Conservation (phyloP, 2,797 vertebrate species). For the Remorina albescens region DNA sequence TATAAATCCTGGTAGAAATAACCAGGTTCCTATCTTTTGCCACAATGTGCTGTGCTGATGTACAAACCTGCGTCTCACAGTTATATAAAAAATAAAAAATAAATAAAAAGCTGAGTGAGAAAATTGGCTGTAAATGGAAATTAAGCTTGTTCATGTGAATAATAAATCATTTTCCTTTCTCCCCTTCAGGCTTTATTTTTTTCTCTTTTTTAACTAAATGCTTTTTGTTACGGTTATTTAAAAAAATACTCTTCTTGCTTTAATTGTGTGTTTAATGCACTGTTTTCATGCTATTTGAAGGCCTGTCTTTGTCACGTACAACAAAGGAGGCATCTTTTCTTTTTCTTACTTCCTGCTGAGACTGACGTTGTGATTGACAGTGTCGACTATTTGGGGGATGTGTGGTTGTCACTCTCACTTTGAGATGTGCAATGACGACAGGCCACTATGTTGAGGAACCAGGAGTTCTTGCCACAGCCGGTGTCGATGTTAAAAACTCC, state of each 20-base stretch:
- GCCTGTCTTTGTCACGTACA: background rate
- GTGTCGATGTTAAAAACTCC: constrained; percentile 71
- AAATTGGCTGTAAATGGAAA: background rate
- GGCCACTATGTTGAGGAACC: constrained; percentile 7
- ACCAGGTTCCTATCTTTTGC: background rate
- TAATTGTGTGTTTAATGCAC: constrained; percentile 5
- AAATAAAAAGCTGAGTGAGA: background rate
- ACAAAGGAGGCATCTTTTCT: background rate
- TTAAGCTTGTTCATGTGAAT: background rate
- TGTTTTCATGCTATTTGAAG: background rate
- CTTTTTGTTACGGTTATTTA: background rate
- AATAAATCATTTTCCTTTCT: background rate
- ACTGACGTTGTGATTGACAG: background rate
- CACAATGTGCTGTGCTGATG: background rate
- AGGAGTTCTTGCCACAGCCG: constrained; percentile 61
- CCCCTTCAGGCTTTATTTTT: background rate
- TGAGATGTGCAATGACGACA: background rate
- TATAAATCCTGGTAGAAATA: background rate
- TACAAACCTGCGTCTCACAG: background rate
- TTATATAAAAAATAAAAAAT: background rate
- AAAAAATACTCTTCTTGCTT: constrained; percentile 2
- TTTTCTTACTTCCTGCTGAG: background rate
- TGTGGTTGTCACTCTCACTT: too few species aligned
- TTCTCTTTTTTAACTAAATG: background rate
- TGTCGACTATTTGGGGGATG: too few species aligned